Percentiles rank a stretch among this genome's conserved stretches.
Evolutionary conservation across 2,797 vertebrate genomes (phyloP).

Genomic region (Staurois parvus): DNA sequence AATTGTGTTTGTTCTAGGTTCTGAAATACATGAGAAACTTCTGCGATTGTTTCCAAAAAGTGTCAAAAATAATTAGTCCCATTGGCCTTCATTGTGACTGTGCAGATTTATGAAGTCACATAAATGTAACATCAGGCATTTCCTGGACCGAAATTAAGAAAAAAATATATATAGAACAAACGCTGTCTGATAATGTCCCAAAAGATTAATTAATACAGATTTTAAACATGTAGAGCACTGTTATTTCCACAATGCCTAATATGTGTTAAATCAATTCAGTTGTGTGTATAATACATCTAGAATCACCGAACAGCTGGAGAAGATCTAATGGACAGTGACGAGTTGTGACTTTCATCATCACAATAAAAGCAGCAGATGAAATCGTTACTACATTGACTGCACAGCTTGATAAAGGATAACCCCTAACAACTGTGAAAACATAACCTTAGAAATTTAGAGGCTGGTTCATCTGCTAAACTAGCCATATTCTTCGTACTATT

Average conservation of each 20-base stretch:
- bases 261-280: constrained; percentile 34
- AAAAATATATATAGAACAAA: constrained; percentile 17
- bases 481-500: no score
- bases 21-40: constrained; percentile 46
- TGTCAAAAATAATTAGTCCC: constrained; percentile 61
- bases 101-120: constrained; percentile 53
- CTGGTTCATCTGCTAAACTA: no score
- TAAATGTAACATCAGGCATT: constrained; percentile 46
- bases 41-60: constrained; percentile 56
- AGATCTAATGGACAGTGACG: constrained; percentile 4
- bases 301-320: constrained; percentile 42
- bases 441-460: neutral
- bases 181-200: constrained; percentile 23
- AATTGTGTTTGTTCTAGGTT: constrained; percentile 54
- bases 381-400: neutral
- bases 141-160: constrained; percentile 26
- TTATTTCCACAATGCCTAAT: constrained; percentile 20
- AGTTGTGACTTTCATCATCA: constrained; percentile 21
- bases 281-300: constrained; percentile 22
- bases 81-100: constrained; percentile 53
- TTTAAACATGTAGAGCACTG: constrained; percentile 7
- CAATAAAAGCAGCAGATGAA: constrained; percentile 7
- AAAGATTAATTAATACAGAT: constrained; percentile 42
- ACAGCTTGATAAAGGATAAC: neutral
- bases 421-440: neutral